Percentiles rank a stretch among this genome's conserved stretches.
These are phyloP conservation scores for Elegia similella DNA, from an alignment of 2,888 invertebrate species.

Conservation along the genomic window DNA sequence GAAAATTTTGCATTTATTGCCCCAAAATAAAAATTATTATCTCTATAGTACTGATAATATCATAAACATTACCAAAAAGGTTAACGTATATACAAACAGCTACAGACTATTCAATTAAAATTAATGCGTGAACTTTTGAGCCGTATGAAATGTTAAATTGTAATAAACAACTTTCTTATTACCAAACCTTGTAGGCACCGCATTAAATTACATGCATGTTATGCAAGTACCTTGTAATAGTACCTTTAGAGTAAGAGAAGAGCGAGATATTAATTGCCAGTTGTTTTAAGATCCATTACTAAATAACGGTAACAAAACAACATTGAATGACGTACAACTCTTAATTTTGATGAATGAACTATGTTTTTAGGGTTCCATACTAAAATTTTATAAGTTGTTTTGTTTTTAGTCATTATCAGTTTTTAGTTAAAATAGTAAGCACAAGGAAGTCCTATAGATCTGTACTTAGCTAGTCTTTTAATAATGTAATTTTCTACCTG, in stretches of 20 bases:
- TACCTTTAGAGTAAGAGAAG: conserved; percentile 13
- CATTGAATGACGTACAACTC: conserved; percentile 42
- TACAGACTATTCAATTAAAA: too few relatives aligned
- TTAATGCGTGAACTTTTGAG: background rate
- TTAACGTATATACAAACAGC: too few relatives aligned
- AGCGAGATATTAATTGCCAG: conserved; percentile 19
- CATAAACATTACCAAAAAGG: too few relatives aligned
- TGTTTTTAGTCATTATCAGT: too few relatives aligned
- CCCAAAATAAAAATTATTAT: too few relatives aligned
- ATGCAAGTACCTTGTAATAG: conserved; percentile 6
- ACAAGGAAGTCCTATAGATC: too few relatives aligned
- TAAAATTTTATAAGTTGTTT: background rate
- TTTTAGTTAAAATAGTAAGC: too few relatives aligned
- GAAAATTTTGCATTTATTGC: too few relatives aligned
- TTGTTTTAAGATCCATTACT: conserved; percentile 30
- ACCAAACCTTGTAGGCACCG: conserved; percentile 5
- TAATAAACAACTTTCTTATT: conserved; percentile 13
- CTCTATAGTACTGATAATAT: too few relatives aligned
- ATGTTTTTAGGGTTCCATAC: conserved; percentile 12
- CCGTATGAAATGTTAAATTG: background rate
- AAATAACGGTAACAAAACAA: conserved; percentile 43
- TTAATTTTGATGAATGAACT: conserved; percentile 63
- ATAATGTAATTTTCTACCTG: too few relatives aligned
- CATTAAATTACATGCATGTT: conserved; percentile 14
- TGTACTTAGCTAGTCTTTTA: too few relatives aligned